Conservation (phyloP, 2,797 vertebrate genomes). For the Hydrophis major region DNA sequence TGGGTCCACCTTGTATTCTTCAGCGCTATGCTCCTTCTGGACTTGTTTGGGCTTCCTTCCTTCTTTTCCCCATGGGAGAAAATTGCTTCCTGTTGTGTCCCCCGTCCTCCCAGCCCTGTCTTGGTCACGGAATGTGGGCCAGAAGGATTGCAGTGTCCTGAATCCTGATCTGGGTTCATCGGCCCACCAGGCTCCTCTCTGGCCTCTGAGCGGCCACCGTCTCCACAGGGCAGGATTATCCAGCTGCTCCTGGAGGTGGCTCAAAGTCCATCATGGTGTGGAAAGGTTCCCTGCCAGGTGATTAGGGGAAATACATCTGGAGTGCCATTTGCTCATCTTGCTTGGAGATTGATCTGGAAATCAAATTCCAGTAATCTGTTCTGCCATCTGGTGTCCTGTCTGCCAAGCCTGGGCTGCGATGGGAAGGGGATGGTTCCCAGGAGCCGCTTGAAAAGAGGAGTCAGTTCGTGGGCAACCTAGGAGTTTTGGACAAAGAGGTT, state of each 20-base stretch:
- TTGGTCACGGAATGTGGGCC: conserved; percentile 43
- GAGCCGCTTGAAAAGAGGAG: neutral
- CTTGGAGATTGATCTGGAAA: conserved; percentile 65
- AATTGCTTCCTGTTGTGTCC: neutral
- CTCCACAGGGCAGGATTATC: conserved; percentile 47
- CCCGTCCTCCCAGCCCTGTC: neutral
- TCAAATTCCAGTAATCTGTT: conserved; percentile 66
- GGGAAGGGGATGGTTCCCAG: neutral
- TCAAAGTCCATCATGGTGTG: conserved; percentile 28
- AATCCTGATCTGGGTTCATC: conserved; percentile 20
- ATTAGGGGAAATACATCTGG: conserved; percentile 63
- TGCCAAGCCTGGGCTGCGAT: neutral
- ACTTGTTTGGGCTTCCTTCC: neutral
- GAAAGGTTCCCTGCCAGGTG: conserved; percentile 61
- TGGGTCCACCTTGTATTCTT: neutral
- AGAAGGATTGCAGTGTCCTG: neutral
- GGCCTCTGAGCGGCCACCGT: neutral
- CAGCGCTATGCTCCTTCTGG: neutral
- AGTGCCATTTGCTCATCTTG: conserved; percentile 57
- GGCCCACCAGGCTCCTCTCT: neutral
- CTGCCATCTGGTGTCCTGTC: conserved; percentile 63
- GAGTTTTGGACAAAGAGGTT: neutral
- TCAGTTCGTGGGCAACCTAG: neutral
- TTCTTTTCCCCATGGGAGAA: neutral
- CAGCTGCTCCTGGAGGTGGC: conserved; percentile 40